A percentile compares a stretch with the other conserved stretches of the same genome.
phyloP scores from a whole-genome alignment of 2,113 vertebrate genomes.

The Riparia riparia region DNA sequence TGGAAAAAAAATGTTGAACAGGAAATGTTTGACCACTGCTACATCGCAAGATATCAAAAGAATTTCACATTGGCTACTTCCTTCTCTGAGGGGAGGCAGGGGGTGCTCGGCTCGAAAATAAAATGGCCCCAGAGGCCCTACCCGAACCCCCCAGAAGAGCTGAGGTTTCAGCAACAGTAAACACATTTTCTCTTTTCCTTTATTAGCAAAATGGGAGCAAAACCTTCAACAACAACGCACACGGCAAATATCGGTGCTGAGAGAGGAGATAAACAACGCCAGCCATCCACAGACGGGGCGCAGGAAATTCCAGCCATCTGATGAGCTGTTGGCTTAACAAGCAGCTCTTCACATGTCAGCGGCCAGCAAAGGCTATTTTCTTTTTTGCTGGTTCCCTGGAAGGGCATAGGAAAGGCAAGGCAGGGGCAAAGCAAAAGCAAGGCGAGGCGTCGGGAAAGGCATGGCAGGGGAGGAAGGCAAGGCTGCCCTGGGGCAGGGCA shows the following conservation, averaged over 20 bases:
- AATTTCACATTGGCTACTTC: conserved; percentile 74
- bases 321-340: conserved; percentile 79
- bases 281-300: conserved; percentile 49
- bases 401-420: not conserved
- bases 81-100: conserved; percentile 23
- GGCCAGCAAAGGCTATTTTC: conserved; percentile 52
- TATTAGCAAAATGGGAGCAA: conserved; percentile 22
- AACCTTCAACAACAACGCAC: not conserved
- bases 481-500: not conserved
- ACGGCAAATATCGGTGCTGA: not conserved
- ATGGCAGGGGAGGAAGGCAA: not conserved
- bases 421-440: not conserved
- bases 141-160: not conserved
- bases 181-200: not conserved
- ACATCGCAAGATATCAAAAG: conserved; percentile 77
- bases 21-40: conserved; percentile 78
- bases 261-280: conserved; percentile 69
- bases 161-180: not conserved
- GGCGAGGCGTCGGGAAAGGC: not conserved
- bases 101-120: not conserved
- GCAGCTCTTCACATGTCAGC: conserved; percentile 74
- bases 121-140: conserved; percentile 1
- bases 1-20: conserved; percentile 67
- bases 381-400: conserved; percentile 32
- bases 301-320: conserved; percentile 84